Base-by-base conservation (phyloP, 92 coral and sea anemone species). In the Isaurus tuberculatus region DNA sequence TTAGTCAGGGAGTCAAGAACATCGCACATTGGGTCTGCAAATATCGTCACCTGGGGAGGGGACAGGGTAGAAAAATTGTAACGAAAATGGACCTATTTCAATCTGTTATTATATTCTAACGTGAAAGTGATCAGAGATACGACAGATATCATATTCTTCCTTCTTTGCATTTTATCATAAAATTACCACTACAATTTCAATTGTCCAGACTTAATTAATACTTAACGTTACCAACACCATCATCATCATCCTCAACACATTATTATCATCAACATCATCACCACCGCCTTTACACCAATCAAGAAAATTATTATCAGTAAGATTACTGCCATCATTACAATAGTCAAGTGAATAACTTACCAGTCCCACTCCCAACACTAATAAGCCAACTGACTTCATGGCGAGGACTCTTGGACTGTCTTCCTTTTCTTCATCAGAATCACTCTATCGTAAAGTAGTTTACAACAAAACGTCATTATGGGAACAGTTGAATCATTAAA, bases 21-120 rank as follows among this genome's bases (percentile, higher is more conserved):
- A 77, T 90, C 98, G 32, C 98, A 94, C 99, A 96, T 96, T 4
- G 99, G 99, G 67, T 96, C 99, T 37, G 99, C 98, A 83, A 96
- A 96, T 31, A 96, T 85, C 20, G 98, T 92, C 42, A 96, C 99
- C 99, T 96, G 68, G 11, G 11, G 33, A 44, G 64, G 70, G 77
- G 36, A 10, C 5, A 30, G 49, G 14, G 57, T 46, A 83, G 36
- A 46, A 84, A 63, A 26, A 13, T 63, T 25, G 22, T n/a, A 25
- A n/a, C 0, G 26, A 57, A 2, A 3, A 57, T 57, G 8, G 22
- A 8, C 65, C 26, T 27, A 57, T n/a, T n/a, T n/a, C n/a, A n/a
- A n/a, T n/a, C n/a, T n/a, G n/a, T n/a, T n/a, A n/a, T n/a, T n/a
- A n/a, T n/a, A n/a, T n/a, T n/a, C n/a, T n/a, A n/a, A n/a, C n/a